A percentile compares a stretch with the other conserved stretches of the same genome.
These are phyloP conservation scores for Phoxinus phoxinus DNA, from an alignment of 2,113 vertebrate genomes.

Conservation along the genomic window DNA sequence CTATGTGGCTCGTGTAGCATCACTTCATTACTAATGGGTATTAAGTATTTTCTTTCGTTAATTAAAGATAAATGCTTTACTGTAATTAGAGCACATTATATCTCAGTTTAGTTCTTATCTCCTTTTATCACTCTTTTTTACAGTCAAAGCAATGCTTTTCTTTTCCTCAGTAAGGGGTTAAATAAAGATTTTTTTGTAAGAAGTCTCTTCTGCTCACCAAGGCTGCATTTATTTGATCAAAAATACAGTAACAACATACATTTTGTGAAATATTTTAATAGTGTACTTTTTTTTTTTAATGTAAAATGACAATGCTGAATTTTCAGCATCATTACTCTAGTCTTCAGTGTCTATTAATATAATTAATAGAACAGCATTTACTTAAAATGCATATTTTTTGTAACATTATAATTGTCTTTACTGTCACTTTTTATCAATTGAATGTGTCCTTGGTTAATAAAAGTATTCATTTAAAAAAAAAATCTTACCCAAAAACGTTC, in stretches of 20 bases:
- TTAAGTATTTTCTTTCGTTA: conserved; percentile 10
- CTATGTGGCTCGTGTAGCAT: background rate
- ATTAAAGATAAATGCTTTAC: conserved; percentile 9
- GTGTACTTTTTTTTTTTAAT: background rate
- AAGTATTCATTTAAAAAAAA: too few relatives aligned
- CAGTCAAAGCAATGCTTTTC: background rate
- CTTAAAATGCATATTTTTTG: too few relatives aligned
- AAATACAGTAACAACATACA: background rate
- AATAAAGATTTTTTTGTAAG: background rate
- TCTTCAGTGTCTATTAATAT: too few relatives aligned
- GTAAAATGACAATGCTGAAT: background rate
- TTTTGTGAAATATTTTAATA: background rate
- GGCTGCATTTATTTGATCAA: background rate
- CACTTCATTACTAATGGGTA: background rate
- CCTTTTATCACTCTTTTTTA: background rate
- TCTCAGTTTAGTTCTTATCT: background rate
- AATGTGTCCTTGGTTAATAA: too few relatives aligned
- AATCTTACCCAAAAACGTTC: too few relatives aligned
- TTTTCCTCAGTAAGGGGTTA: background rate
- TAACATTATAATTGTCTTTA: too few relatives aligned
- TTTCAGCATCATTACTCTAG: too few relatives aligned
- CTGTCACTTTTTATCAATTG: too few relatives aligned
- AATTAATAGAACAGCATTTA: too few relatives aligned
- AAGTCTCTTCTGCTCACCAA: background rate
- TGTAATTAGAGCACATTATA: background rate